phyloP scores from a whole-genome alignment of 1,140 invertebrate genomes.

The Pygmarrhopalites habei region DNA sequence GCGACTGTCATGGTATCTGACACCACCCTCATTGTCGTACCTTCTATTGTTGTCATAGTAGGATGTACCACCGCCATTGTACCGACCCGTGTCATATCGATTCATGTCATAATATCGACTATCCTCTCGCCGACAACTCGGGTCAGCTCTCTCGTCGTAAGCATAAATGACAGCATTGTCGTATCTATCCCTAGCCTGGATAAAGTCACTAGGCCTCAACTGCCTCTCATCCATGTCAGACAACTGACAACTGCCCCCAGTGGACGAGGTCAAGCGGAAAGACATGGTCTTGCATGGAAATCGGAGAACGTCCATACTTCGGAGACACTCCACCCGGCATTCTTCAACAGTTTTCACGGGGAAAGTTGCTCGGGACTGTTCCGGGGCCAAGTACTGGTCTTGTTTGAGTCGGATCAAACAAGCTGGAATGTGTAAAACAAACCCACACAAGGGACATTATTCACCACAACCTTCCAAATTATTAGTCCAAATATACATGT shows the following conservation, averaged over 20 bases:
- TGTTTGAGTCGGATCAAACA: conserved; percentile 28
- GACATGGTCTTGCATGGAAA: conserved; percentile 33
- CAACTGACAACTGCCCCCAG: conserved; percentile 36
- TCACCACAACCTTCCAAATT: too few species aligned
- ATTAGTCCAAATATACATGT: too few species aligned
- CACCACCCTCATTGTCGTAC: not conserved
- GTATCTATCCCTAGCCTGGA: conserved; percentile 30
- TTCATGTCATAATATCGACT: not conserved
- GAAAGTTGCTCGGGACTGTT: conserved; percentile 31
- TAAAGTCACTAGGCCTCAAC: conserved; percentile 16
- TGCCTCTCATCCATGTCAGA: conserved; percentile 24
- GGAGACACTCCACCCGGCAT: conserved; percentile 34
- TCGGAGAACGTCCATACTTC: conserved; percentile 32
- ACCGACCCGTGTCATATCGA: not conserved
- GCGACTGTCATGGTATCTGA: not conserved
- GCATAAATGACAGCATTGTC: conserved; percentile 25
- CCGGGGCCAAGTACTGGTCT: conserved; percentile 25
- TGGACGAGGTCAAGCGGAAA: conserved; percentile 29
- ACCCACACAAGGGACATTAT: too few species aligned
- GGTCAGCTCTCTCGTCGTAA: conserved; percentile 28
- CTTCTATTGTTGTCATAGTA: not conserved
- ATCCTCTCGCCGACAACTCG: conserved; percentile 16
- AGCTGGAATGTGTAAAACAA: conserved; percentile 5
- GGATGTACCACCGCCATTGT: not conserved
- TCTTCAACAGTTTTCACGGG: conserved; percentile 38